These are phyloP conservation scores for Takifugu rubripes DNA, from an alignment of 2,797 vertebrate genomes.

Conservation along the genomic window DNA sequence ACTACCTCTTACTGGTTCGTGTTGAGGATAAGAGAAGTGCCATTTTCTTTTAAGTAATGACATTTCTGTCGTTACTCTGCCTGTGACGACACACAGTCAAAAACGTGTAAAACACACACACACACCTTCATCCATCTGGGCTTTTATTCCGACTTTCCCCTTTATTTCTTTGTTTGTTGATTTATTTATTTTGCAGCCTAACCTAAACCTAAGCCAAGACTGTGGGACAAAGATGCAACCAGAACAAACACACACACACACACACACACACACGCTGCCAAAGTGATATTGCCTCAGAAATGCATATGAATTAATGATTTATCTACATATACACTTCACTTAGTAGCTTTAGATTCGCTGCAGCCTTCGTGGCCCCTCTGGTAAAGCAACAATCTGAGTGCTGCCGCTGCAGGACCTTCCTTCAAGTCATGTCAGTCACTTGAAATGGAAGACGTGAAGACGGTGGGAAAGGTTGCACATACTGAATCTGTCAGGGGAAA, in stretches of 20 bases:
- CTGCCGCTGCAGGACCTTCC: conserved; percentile 1
- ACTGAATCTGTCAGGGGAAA: not conserved
- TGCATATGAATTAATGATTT: no score
- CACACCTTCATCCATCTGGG: no score
- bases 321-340: no score
- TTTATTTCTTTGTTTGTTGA: no score
- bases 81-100: not conserved
- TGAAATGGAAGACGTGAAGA: conserved; percentile 7
- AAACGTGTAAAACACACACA: not conserved
- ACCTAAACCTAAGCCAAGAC: no score
- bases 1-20: conserved; percentile 40
- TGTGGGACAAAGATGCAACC: no score
- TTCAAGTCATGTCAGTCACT: conserved; percentile 37
- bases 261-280: no score
- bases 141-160: no score
- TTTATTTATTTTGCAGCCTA: no score
- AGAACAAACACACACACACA: no score
- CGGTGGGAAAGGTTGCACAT: not conserved
- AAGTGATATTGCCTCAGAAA: no score
- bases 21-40: conserved; percentile 14
- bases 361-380: not conserved
- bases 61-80: not conserved
- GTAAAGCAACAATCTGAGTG: not conserved
- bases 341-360: no score
- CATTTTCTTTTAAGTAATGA: conserved; percentile 1